Conservation (phyloP, 2,797 vertebrate species). For the Synaphobranchus kaupii region DNA sequence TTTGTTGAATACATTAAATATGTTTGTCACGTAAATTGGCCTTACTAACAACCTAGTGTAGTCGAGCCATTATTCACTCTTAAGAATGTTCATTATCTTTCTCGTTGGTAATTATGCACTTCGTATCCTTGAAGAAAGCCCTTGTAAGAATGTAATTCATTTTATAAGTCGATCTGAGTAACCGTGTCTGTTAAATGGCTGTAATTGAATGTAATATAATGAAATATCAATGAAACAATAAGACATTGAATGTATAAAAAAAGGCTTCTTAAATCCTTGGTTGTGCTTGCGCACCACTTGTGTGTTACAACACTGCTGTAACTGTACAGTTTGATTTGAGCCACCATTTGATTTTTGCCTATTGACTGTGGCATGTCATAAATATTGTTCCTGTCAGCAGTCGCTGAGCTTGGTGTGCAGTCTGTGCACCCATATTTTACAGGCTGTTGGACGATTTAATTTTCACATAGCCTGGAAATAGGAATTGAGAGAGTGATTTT, state of each 20-base stretch:
- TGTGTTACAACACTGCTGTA: background rate
- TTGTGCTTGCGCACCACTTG: background rate
- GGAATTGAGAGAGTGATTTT: background rate
- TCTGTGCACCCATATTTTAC: background rate
- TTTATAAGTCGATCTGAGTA: background rate
- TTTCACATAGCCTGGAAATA: background rate
- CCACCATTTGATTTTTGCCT: background rate
- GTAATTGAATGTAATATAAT: background rate
- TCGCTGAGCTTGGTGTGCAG: background rate
- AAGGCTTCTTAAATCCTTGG: background rate
- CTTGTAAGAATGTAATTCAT: background rate
- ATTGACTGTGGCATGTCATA: background rate
- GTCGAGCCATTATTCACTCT: background rate
- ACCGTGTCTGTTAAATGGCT: background rate
- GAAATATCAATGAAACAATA: background rate
- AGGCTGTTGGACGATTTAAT: background rate
- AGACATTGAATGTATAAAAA: background rate
- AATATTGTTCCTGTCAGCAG: constrained; percentile 5
- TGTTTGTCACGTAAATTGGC: background rate
- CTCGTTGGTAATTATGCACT: background rate
- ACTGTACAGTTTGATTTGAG: constrained; percentile 4
- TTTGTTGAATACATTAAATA: background rate
- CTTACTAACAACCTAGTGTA: background rate
- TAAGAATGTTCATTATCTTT: background rate
- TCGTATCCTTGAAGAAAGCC: background rate